phyloP scores from a whole-genome alignment of 2,113 vertebrate genomes.

The Halichoerus grypus region DNA sequence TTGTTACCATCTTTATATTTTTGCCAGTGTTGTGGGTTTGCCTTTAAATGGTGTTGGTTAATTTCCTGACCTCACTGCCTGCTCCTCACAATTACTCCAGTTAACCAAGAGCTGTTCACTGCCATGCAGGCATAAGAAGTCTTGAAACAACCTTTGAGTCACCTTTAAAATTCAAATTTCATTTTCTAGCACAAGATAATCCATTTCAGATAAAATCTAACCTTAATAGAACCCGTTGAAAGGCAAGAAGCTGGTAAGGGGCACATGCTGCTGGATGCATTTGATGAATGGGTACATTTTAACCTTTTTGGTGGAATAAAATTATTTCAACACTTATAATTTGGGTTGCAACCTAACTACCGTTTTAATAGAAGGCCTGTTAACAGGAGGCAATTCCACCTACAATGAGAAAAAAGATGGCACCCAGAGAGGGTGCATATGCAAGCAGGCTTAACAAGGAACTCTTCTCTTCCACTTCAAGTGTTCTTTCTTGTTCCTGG shows the following conservation, averaged over 20 bases:
- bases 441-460: background rate
- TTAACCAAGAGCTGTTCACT: background rate
- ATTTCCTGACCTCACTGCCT: background rate
- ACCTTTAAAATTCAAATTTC: constrained; percentile 49
- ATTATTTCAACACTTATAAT: constrained; percentile 73
- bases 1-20: background rate
- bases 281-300: constrained; percentile 57
- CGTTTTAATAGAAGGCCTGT: constrained; percentile 51
- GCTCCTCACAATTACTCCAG: background rate
- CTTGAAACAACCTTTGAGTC: background rate
- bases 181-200: constrained; percentile 54
- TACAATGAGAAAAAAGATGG: background rate
- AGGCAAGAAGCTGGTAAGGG: constrained; percentile 24
- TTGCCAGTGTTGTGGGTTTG: background rate
- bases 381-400: constrained; percentile 27
- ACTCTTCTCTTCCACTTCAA: background rate
- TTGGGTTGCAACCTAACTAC: background rate
- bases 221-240: constrained; percentile 59
- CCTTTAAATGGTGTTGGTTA: background rate
- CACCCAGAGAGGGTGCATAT: background rate
- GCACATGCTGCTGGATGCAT: background rate
- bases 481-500: background rate
- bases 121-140: background rate
- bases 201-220: constrained; percentile 43
- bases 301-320: constrained; percentile 59